phyloP scores from a whole-genome alignment of 2,113 vertebrate species.

The Brachyistius frenatus region DNA sequence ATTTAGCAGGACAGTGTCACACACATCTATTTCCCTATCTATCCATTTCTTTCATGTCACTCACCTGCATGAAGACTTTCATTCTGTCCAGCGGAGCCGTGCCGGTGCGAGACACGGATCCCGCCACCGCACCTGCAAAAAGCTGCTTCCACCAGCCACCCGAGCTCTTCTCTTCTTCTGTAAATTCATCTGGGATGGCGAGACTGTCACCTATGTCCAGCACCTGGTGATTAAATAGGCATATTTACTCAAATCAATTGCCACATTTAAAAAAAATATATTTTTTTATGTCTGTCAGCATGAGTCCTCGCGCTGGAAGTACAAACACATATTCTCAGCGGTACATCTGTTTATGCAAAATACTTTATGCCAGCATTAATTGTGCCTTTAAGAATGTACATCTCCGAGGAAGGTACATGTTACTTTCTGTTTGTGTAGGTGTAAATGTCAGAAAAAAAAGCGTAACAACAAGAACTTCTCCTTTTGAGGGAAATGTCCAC shows the following conservation, averaged over 20 bases:
- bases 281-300: not conserved
- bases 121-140: slow-evolving; percentile 88
- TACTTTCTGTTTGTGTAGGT: slow-evolving; percentile 8
- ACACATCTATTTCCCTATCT: not conserved
- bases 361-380: not conserved
- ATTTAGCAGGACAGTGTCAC: not conserved
- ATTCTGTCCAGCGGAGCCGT: slow-evolving; percentile 93
- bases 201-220: slow-evolving; percentile 95
- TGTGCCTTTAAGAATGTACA: too few species aligned
- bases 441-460: not conserved
- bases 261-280: too few species aligned
- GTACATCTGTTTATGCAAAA: not conserved
- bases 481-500: slow-evolving; percentile 31
- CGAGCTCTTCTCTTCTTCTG: slow-evolving; percentile 91
- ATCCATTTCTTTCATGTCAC: not conserved
- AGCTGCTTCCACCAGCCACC: slow-evolving; percentile 96
- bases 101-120: slow-evolving; percentile 92
- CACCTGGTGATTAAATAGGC: slow-evolving; percentile 80
- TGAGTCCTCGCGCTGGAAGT: not conserved
- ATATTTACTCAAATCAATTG: not conserved
- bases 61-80: slow-evolving; percentile 97
- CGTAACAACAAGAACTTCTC: slow-evolving; percentile 31
- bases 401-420: too few species aligned
- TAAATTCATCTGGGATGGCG: slow-evolving; percentile 94
- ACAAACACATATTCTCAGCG: not conserved